phyloP scores from a whole-genome alignment of 2,113 vertebrate genomes.

The Columba livia region DNA sequence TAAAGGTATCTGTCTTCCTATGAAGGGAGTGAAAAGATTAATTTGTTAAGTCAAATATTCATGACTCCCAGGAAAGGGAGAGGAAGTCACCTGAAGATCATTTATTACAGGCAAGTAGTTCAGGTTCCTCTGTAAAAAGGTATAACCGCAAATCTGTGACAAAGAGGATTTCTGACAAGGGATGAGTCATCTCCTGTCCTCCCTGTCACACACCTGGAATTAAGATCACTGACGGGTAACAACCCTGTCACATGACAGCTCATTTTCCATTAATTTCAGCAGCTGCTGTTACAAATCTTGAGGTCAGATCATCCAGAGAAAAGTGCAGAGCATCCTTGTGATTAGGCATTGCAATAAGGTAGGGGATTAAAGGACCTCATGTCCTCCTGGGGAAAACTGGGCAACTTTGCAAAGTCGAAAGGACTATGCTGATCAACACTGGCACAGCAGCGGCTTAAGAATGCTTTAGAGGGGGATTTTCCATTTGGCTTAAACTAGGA shows the following conservation, averaged over 20 bases:
- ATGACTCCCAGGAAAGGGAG: neutral
- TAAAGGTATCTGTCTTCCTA: neutral
- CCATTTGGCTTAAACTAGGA: constrained; percentile 21
- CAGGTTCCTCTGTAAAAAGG: neutral
- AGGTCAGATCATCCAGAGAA: neutral
- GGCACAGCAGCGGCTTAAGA: neutral
- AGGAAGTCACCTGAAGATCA: constrained; percentile 1
- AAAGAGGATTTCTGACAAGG: neutral
- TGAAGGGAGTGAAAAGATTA: constrained; percentile 20
- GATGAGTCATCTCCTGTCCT: neutral
- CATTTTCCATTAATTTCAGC: neutral
- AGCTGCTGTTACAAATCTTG: neutral
- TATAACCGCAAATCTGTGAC: neutral
- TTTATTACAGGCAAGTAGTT: neutral
- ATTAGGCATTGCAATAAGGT: neutral
- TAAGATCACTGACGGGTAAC: neutral
- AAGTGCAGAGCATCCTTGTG: neutral
- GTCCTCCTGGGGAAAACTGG: neutral
- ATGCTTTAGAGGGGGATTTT: constrained; percentile 25
- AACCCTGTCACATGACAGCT: neutral
- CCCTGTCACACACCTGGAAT: neutral
- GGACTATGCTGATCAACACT: neutral
- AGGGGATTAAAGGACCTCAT: neutral
- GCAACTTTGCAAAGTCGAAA: constrained; percentile 22
- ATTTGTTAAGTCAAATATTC: constrained; percentile 50